Evolutionary conservation across 2,888 invertebrate genomes (phyloP).

Genomic region (Drosophila sordidula): DNA sequence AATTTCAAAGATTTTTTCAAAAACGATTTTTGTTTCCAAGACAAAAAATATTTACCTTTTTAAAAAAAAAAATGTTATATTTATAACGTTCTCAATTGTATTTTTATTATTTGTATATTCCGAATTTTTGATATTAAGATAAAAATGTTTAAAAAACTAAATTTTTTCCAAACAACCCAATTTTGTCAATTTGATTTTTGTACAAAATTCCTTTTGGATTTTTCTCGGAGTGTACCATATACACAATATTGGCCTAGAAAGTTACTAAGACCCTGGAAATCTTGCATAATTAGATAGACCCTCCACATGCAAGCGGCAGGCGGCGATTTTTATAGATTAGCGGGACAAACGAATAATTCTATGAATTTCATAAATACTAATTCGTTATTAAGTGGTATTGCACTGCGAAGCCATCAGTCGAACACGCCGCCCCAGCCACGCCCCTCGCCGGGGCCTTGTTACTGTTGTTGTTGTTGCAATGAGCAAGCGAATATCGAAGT

Average conservation of each 20-base stretch:
- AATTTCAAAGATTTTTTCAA: no score
- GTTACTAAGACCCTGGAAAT: slow-evolving; percentile 50
- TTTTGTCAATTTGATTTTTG: no score
- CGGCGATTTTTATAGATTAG: slow-evolving; percentile 60
- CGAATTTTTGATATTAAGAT: no score
- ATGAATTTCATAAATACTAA: slow-evolving; percentile 80
- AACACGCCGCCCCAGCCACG: not conserved
- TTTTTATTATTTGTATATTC: no score
- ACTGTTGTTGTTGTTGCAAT: slow-evolving; percentile 23
- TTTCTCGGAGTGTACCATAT: not conserved
- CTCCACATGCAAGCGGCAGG: slow-evolving; percentile 59
- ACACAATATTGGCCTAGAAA: slow-evolving; percentile 73
- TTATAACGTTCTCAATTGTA: no score
- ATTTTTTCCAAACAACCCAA: no score
- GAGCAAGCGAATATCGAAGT: slow-evolving; percentile 61
- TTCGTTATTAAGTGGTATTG: slow-evolving; percentile 46
- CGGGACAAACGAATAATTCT: slow-evolving; percentile 62
- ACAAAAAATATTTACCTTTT: no score
- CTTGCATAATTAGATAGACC: slow-evolving; percentile 77
- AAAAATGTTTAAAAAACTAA: no score
- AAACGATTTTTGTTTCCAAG: no score
- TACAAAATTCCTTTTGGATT: no score
- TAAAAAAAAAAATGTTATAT: no score
- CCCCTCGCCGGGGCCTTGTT: not conserved
- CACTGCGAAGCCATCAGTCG: not conserved